A percentile compares a stretch with the other conserved stretches of the same genome.
phyloP scores from a whole-genome alignment of 2,888 invertebrate species.

The Xanthia togata region DNA sequence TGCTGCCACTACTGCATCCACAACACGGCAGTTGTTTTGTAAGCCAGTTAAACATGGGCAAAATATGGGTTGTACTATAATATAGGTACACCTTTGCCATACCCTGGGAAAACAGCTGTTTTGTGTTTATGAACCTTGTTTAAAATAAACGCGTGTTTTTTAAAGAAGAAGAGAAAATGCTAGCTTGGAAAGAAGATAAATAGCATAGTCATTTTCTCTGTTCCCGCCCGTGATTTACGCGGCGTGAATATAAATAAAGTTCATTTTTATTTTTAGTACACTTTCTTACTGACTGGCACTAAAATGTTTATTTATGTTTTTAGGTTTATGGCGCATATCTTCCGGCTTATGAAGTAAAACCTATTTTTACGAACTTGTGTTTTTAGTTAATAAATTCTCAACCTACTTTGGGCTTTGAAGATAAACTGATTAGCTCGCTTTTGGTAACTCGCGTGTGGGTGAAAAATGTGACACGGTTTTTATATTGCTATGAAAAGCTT shows the following conservation, averaged over 20 bases:
- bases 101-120: neutral
- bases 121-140: conserved; percentile 1
- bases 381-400: conserved; percentile 38
- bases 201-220: conserved; percentile 61
- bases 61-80: no score
- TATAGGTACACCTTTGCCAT: neutral
- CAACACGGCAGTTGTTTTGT: no score
- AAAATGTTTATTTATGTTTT: conserved; percentile 63
- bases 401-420: conserved; percentile 16
- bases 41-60: no score
- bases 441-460: neutral
- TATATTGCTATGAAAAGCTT: neutral
- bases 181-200: conserved; percentile 48
- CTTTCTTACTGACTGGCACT: conserved; percentile 51
- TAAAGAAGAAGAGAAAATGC: conserved; percentile 29
- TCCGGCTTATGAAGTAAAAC: conserved; percentile 52
- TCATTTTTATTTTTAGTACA: conserved; percentile 59
- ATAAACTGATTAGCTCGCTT: conserved; percentile 20
- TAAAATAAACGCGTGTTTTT: conserved; percentile 26
- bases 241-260: conserved; percentile 63
- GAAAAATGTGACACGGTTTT: neutral
- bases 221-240: conserved; percentile 57
- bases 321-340: conserved; percentile 55
- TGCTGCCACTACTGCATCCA: neutral
- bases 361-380: conserved; percentile 59